A percentile compares a stretch with the other conserved stretches of the same genome.
These are phyloP conservation scores for Diplodus puntazzo DNA, from an alignment of 2,797 vertebrate species.

Conservation along the genomic window DNA sequence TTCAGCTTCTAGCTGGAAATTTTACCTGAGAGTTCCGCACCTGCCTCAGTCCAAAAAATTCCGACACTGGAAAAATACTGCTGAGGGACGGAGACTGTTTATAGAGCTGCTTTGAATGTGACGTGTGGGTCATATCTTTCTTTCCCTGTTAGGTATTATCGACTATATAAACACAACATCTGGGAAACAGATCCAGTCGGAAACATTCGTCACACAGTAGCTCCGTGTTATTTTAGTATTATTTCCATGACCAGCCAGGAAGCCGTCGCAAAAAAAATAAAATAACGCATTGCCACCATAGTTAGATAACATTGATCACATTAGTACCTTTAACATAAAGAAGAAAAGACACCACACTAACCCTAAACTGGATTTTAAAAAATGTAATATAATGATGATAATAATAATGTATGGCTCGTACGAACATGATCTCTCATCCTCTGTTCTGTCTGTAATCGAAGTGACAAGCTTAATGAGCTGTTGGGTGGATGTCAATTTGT, in stretches of 20 bases:
- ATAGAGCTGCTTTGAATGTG: conserved; percentile 9
- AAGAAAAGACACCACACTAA: not conserved
- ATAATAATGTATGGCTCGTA: conserved; percentile 3
- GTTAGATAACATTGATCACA: too few species aligned
- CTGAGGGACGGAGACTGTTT: conserved; percentile 5
- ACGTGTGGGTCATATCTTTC: conserved; percentile 6
- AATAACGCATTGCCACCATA: not conserved
- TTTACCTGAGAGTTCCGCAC: not conserved
- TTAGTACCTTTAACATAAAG: not conserved
- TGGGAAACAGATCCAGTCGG: conserved; percentile 20
- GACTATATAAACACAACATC: conserved; percentile 23
- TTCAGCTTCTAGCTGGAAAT: not conserved
- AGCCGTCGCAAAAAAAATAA: not conserved
- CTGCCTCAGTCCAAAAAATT: not conserved
- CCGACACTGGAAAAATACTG: not conserved
- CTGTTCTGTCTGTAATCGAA: conserved; percentile 37
- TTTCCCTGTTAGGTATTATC: not conserved
- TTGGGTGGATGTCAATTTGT: conserved; percentile 39
- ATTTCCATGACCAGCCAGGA: not conserved
- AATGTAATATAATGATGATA: conserved; percentile 1
- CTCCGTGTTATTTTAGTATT: not conserved
- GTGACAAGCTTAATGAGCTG: conserved; percentile 56
- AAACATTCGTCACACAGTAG: conserved; percentile 6
- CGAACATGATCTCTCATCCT: conserved; percentile 22
- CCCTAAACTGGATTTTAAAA: not conserved